A percentile compares a stretch with the other conserved stretches of the same genome.
Conservation (phyloP, 2,888 invertebrate species). For the Carcina quercana region DNA sequence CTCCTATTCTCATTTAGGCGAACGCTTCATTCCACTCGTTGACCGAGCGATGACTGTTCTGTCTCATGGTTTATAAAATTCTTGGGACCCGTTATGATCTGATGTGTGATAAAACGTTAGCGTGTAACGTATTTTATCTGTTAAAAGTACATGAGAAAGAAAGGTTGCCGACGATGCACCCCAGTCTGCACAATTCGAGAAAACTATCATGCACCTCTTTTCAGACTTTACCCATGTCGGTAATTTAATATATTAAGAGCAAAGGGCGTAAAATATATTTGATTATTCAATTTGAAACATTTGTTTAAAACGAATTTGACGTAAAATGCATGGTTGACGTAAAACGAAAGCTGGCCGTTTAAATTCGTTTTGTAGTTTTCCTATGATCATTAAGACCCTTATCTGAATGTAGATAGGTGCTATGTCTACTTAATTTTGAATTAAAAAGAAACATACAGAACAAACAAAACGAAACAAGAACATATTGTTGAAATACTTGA, state of each 20-base stretch:
- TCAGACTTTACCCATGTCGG: no score
- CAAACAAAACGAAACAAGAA: slow-evolving; percentile 27
- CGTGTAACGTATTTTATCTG: slow-evolving; percentile 13
- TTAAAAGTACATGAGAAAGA: slow-evolving; percentile 40
- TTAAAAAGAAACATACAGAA: slow-evolving; percentile 35
- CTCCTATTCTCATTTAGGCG: slow-evolving; percentile 56
- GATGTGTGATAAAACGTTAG: slow-evolving; percentile 42
- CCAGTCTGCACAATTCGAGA: slow-evolving; percentile 49
- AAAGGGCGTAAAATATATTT: no score
- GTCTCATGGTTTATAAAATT: slow-evolving; percentile 58
- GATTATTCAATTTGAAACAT: no score
- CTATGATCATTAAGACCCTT: slow-evolving; percentile 1
- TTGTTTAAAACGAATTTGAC: no score
- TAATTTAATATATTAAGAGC: no score
- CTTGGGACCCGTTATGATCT: slow-evolving; percentile 52
- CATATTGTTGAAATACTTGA: slow-evolving; percentile 34
- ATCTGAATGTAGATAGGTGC: slow-evolving; percentile 12
- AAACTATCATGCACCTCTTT: slow-evolving; percentile 7
- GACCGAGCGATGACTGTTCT: slow-evolving; percentile 52
- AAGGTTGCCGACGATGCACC: slow-evolving; percentile 49
- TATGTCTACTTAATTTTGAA: slow-evolving; percentile 37
- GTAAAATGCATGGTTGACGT: no score
- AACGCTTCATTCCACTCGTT: slow-evolving; percentile 60
- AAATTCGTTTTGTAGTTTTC: not conserved
- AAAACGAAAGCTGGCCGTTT: slow-evolving; percentile 12